Evolutionary conservation across 2,888 invertebrate species (phyloP).

Genomic region (Xylota segnis): DNA sequence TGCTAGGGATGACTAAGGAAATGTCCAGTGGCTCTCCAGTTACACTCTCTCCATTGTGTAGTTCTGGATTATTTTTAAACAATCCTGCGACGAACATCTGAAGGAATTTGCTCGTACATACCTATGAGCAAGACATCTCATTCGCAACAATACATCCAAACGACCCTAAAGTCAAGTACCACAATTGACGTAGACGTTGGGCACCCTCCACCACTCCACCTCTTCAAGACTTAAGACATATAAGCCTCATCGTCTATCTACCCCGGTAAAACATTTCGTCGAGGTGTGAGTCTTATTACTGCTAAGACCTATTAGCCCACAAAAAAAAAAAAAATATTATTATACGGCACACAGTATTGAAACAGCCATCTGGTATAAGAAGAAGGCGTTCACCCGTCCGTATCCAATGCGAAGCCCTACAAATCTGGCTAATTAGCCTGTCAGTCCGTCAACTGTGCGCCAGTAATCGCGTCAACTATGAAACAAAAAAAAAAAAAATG

Average conservation of each 20-base stretch:
- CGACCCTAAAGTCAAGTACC: constrained; percentile 11
- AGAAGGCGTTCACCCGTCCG: constrained; percentile 36
- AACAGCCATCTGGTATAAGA: neutral
- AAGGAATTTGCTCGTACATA: too few relatives aligned
- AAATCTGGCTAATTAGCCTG: constrained; percentile 61
- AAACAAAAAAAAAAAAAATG: constrained; percentile 17
- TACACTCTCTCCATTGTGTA: too few relatives aligned
- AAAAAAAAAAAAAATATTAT: neutral
- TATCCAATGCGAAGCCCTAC: constrained; percentile 44
- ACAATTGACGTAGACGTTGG: constrained; percentile 13
- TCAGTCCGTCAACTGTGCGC: constrained; percentile 59
- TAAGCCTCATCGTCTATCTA: neutral
- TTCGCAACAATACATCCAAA: constrained; percentile 11
- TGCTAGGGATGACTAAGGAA: too few relatives aligned
- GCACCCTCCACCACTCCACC: neutral
- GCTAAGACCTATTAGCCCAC: constrained; percentile 12
- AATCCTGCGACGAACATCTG: too few relatives aligned
- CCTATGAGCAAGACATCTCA: too few relatives aligned
- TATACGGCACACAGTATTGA: neutral
- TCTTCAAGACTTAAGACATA: constrained; percentile 17
- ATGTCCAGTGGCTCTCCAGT: too few relatives aligned
- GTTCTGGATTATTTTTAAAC: too few relatives aligned
- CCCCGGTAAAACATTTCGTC: neutral
- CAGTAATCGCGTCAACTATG: constrained; percentile 48
- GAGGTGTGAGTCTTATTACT: constrained; percentile 34